phyloP scores from a whole-genome alignment of 2,113 vertebrate genomes.

The Turdus rufiventris region DNA sequence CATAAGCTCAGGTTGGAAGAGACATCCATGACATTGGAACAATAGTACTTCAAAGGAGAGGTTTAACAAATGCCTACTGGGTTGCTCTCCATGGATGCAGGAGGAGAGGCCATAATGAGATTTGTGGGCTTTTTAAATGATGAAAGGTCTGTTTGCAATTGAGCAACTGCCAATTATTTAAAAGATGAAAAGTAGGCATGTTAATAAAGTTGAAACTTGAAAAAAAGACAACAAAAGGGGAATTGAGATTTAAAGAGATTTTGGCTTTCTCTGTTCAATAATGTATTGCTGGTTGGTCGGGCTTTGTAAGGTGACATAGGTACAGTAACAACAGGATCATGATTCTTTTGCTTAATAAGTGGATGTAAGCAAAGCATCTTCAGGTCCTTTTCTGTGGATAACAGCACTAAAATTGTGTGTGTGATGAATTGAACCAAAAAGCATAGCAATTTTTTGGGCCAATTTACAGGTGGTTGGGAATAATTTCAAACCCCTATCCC shows the following conservation, averaged over 20 bases:
- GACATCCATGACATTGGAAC: neutral
- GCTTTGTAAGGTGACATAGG: neutral
- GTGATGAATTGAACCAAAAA: neutral
- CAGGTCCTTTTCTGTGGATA: neutral
- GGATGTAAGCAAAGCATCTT: neutral
- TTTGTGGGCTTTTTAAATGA: neutral
- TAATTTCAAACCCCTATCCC: neutral
- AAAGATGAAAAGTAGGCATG: neutral
- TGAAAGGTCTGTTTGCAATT: neutral
- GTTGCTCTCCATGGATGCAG: neutral
- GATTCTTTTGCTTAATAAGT: neutral
- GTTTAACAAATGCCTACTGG: neutral
- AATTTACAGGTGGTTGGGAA: neutral
- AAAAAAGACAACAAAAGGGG: neutral
- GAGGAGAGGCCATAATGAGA: neutral
- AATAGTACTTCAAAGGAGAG: neutral
- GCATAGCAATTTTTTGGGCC: neutral
- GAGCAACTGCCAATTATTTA: neutral
- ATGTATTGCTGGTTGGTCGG: neutral
- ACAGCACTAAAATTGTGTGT: neutral
- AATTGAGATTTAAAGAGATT: neutral
- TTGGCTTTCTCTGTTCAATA: neutral
- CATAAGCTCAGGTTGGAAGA: neutral
- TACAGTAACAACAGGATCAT: neutral
- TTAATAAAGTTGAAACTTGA: neutral